phyloP scores from a whole-genome alignment of 2,113 vertebrate genomes.

The Bubalus kerabau region DNA sequence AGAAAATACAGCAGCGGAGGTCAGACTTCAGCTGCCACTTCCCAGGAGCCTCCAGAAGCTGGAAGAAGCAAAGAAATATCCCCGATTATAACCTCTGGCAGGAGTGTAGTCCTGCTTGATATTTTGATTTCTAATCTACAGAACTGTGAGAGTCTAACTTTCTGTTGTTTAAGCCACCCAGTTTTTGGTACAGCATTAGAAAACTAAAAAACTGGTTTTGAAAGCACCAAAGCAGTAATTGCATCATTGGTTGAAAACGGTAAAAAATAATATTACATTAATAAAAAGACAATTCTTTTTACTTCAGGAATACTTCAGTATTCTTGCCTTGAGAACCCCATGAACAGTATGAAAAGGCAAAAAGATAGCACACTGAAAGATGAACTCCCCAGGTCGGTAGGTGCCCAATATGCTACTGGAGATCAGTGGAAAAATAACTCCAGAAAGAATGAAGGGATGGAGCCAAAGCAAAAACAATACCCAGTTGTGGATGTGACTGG shows the following conservation, averaged over 20 bases:
- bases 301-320: too few relatives aligned
- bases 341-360: too few relatives aligned
- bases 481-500: too few relatives aligned
- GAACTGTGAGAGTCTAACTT: neutral
- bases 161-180: neutral
- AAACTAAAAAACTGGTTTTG: neutral
- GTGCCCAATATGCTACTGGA: too few relatives aligned
- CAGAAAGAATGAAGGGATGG: too few relatives aligned
- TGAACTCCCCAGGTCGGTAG: too few relatives aligned
- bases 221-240: neutral
- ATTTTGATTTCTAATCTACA: neutral
- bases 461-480: too few relatives aligned
- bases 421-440: too few relatives aligned
- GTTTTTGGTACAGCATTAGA: neutral
- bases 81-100: neutral
- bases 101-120: neutral
- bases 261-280: neutral
- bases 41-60: neutral
- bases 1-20: neutral
- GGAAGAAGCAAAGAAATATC: neutral
- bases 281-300: neutral
- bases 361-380: too few relatives aligned
- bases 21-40: neutral
- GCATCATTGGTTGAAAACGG: neutral
- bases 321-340: too few relatives aligned